A percentile compares a stretch with the other conserved stretches of the same genome.
Conservation (phyloP, 2,888 invertebrate species). For the Leptopilina syphax region DNA sequence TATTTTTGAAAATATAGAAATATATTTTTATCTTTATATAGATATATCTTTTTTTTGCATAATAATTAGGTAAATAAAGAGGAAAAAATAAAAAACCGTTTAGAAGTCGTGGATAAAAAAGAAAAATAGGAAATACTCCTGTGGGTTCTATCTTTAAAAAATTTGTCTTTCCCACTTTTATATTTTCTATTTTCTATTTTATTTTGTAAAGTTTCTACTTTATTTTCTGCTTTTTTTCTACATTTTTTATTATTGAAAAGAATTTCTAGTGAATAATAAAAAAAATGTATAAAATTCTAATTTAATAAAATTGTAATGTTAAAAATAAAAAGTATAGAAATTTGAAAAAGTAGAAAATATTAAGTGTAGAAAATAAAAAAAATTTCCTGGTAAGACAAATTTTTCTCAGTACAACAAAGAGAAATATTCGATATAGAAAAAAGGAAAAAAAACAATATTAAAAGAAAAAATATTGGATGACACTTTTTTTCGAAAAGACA, state of each 20-base stretch:
- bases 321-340: conserved; percentile 34
- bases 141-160: too few relatives aligned
- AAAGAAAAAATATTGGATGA: neutral
- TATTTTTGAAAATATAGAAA: neutral
- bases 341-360: conserved; percentile 44
- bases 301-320: too few relatives aligned
- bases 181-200: too few relatives aligned
- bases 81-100: too few relatives aligned
- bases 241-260: too few relatives aligned
- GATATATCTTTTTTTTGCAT: neutral
- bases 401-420: conserved; percentile 52
- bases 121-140: neutral
- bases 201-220: too few relatives aligned
- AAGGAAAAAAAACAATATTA: conserved; percentile 34
- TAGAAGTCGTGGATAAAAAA: conserved; percentile 29
- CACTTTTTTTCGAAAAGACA: conserved; percentile 5
- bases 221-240: too few relatives aligned
- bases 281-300: too few relatives aligned
- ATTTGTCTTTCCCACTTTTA: too few relatives aligned
- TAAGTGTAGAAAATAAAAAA: conserved; percentile 40
- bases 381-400: conserved; percentile 31
- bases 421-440: conserved; percentile 48
- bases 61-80: too few relatives aligned
- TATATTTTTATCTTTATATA: neutral
- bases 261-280: conserved; percentile 34